Evolutionary conservation across 2,797 vertebrate genomes (phyloP).

Genomic region (Bradypodion pumilum): DNA sequence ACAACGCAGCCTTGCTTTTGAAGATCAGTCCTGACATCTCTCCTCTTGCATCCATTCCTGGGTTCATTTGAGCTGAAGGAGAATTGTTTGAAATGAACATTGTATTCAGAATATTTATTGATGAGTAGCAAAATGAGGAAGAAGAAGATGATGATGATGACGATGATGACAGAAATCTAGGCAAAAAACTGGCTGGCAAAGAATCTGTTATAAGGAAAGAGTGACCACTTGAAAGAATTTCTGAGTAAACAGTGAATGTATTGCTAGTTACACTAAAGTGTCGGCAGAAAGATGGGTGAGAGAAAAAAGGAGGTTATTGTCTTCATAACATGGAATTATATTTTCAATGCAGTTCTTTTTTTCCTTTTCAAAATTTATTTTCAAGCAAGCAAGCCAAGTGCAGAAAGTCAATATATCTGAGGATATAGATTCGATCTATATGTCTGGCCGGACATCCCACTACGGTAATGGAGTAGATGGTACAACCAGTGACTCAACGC

Average conservation of each 20-base stretch:
- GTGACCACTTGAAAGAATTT: conserved; percentile 2
- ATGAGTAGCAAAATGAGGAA: conserved; percentile 26
- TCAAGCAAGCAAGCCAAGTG: background rate
- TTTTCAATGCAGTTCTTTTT: background rate
- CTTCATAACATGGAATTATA: conserved; percentile 6
- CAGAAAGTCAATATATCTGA: background rate
- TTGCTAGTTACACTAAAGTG: background rate
- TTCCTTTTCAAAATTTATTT: background rate
- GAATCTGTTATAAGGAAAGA: background rate
- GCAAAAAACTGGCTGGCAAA: background rate
- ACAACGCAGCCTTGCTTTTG: background rate
- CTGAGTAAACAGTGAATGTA: background rate
- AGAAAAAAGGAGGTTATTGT: background rate
- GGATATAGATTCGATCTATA: no score
- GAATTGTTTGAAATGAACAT: conserved; percentile 28
- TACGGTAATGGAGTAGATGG: no score
- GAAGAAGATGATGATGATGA: conserved; percentile 25
- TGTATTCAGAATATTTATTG: conserved; percentile 31
- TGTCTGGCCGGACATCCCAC: no score
- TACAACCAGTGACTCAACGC: no score
- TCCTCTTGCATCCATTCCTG: background rate
- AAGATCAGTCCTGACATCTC: background rate
- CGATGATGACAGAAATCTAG: conserved; percentile 11
- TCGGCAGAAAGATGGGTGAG: background rate
- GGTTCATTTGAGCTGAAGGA: background rate